These are phyloP conservation scores for Sceloporus tristichus DNA, from an alignment of 2,113 vertebrate species.

Conservation along the genomic window DNA sequence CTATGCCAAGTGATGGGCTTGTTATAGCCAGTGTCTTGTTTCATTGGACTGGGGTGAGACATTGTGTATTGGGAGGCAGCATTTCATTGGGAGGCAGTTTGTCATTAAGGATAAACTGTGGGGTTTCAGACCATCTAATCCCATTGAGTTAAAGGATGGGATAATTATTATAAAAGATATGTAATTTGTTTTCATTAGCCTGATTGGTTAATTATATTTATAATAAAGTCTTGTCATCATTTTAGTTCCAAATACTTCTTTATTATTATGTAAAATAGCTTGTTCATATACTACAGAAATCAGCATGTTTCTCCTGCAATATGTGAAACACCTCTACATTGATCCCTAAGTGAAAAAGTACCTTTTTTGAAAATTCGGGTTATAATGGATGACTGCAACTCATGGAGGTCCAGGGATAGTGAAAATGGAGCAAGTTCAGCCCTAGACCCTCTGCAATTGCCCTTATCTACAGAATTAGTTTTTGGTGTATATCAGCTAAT, in stretches of 20 bases:
- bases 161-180: neutral
- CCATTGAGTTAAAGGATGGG: neutral
- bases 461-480: neutral
- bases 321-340: neutral
- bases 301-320: neutral
- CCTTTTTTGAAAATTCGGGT: no score
- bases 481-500: neutral
- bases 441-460: no score
- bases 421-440: no score
- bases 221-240: neutral
- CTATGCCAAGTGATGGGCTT: neutral
- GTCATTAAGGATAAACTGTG: neutral
- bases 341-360: neutral
- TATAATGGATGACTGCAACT: no score
- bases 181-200: slow-evolving; percentile 12
- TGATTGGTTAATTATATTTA: neutral
- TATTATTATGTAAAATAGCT: neutral
- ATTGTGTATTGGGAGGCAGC: neutral
- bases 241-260: neutral
- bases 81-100: neutral
- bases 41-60: neutral
- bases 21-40: neutral
- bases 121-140: neutral
- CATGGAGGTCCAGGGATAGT: no score
- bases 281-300: neutral